These are phyloP conservation scores for Mystacides longicornis DNA, from an alignment of 2,888 invertebrate genomes.

Conservation along the genomic window DNA sequence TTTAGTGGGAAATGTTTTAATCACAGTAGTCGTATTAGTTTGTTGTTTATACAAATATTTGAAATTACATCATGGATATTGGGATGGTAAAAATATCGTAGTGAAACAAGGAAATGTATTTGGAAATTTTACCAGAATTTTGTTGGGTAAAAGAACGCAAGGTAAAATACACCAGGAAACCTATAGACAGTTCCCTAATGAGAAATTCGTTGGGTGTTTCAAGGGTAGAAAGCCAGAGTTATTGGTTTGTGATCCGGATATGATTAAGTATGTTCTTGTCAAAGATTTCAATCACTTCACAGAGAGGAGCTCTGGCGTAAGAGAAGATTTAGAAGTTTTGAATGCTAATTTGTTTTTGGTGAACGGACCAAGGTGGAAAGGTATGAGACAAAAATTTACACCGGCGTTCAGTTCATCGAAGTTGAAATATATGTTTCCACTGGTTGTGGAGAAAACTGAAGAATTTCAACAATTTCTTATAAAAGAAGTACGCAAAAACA, in stretches of 20 bases:
- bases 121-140: constrained; percentile 32
- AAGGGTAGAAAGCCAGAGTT: constrained; percentile 33
- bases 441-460: constrained; percentile 32
- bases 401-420: constrained; percentile 37
- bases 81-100: constrained; percentile 32
- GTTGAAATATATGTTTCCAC: constrained; percentile 35
- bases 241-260: constrained; percentile 34
- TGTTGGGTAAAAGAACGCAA: constrained; percentile 28
- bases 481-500: background rate
- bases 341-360: constrained; percentile 35
- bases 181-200: constrained; percentile 32
- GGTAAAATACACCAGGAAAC: constrained; percentile 29
- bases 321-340: constrained; percentile 29
- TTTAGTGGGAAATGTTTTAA: background rate
- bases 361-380: constrained; percentile 33
- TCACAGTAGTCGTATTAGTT: background rate
- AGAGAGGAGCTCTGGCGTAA: constrained; percentile 34
- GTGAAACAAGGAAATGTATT: constrained; percentile 32
- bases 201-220: constrained; percentile 35
- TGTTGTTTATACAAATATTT: background rate
- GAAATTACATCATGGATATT: constrained; percentile 26
- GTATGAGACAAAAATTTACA: constrained; percentile 32
- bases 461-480: constrained; percentile 29
- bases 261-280: constrained; percentile 34
- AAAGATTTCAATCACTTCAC: constrained; percentile 35